Percentiles rank a stretch among this genome's conserved stretches.
Conservation (phyloP, 2,797 vertebrate genomes). For the Steatocranus sp. region DNA sequence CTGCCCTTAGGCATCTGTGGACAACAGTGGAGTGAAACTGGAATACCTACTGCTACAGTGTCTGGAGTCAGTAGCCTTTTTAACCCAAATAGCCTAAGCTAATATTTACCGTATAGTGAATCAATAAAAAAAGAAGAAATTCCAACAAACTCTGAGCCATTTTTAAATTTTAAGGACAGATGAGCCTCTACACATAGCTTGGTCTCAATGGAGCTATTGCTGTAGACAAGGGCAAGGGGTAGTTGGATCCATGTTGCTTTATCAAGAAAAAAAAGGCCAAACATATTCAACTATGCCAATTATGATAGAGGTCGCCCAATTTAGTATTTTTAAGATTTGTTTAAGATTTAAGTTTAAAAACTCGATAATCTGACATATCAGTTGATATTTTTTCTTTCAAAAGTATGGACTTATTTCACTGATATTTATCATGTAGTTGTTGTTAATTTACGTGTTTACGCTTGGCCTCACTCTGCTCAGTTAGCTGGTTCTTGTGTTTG, state of each 20-base stretch:
- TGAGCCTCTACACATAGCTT: neutral
- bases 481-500: neutral
- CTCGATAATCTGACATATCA: neutral
- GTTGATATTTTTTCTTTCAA: neutral
- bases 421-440: neutral
- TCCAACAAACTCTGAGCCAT: neutral
- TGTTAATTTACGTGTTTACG: neutral
- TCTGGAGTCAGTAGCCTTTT: neutral
- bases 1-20: conserved; percentile 8
- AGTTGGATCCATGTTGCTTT: neutral
- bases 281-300: neutral
- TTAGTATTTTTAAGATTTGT: neutral
- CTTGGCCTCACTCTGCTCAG: neutral
- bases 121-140: neutral
- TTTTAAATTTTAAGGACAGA: neutral
- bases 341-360: neutral
- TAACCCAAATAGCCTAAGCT: neutral
- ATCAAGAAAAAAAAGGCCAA: neutral
- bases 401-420: neutral
- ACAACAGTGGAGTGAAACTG: conserved; percentile 13
- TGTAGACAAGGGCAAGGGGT: neutral
- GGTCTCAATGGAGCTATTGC: neutral
- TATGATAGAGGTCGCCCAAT: neutral
- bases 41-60: neutral
- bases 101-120: neutral